These are phyloP conservation scores for Acanthosepion lycidas DNA, from an alignment of 2,888 invertebrate species.

Conservation along the genomic window DNA sequence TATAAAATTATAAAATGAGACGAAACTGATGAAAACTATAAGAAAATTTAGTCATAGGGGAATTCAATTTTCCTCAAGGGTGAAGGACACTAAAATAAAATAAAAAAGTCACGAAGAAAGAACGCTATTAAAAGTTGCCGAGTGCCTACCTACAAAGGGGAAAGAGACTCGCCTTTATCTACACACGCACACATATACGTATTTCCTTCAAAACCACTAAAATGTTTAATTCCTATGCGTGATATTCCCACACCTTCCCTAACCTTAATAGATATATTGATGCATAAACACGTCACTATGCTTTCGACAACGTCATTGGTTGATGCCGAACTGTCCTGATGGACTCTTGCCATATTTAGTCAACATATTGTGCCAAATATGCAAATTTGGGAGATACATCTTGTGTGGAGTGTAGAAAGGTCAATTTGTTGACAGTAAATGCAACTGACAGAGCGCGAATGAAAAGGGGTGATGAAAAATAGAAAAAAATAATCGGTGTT, in stretches of 20 bases:
- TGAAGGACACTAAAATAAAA: too few species aligned
- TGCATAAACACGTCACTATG: background rate
- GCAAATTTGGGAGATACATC: background rate
- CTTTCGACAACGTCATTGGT: background rate
- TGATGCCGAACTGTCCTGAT: background rate
- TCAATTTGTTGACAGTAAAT: background rate
- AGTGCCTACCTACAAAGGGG: background rate
- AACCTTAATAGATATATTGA: background rate
- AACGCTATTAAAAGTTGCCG: too few species aligned
- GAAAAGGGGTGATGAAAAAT: background rate
- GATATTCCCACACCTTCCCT: background rate
- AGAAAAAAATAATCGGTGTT: background rate
- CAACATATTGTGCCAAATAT: background rate
- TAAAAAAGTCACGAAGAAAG: too few species aligned
- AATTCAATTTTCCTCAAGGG: too few species aligned
- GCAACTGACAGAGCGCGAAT: background rate
- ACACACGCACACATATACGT: background rate
- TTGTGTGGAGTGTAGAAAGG: background rate
- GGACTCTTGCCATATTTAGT: conserved; percentile 20
- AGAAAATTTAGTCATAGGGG: too few species aligned
- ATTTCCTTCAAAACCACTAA: background rate
- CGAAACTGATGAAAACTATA: too few species aligned
- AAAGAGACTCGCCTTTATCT: background rate
- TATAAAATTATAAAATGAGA: too few species aligned
- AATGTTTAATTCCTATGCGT: background rate